These are phyloP conservation scores for Campoletis sonorensis DNA, from an alignment of 1,140 invertebrate species.

Conservation along the genomic window DNA sequence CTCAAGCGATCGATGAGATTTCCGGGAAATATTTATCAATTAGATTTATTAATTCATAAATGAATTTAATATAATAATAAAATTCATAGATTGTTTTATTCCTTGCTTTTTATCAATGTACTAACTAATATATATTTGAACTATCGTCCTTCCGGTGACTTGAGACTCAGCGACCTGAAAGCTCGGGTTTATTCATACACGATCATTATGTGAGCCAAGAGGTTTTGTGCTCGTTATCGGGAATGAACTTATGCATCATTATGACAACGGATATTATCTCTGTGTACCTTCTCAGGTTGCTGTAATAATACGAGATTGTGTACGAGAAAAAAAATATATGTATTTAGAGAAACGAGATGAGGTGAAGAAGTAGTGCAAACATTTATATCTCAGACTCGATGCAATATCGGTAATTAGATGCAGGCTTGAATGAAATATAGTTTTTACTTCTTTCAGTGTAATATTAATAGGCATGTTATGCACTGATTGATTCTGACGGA, in stretches of 20 bases:
- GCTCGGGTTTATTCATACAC: not conserved
- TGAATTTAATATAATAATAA: too few species aligned
- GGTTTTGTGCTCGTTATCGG: conserved; percentile 7
- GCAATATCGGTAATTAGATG: not conserved
- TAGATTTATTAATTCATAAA: too few species aligned
- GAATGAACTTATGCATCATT: conserved; percentile 10
- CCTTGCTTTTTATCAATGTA: too few species aligned
- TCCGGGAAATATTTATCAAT: too few species aligned
- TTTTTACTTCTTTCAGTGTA: not conserved
- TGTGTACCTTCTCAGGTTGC: not conserved
- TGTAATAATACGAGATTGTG: not conserved
- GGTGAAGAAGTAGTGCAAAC: not conserved
- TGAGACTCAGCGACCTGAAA: not conserved
- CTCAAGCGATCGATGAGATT: too few species aligned
- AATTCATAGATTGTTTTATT: too few species aligned
- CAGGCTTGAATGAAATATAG: not conserved
- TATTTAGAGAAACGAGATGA: not conserved
- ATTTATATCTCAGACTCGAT: not conserved
- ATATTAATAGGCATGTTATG: too few species aligned
- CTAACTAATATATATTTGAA: not conserved
- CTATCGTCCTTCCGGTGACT: not conserved
- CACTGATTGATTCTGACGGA: not conserved
- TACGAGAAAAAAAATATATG: not conserved
- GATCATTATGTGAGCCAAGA: not conserved
- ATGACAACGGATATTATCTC: not conserved